These are phyloP conservation scores for Cyanoderma ruficeps DNA, from an alignment of 2,113 vertebrate genomes.

Conservation along the genomic window DNA sequence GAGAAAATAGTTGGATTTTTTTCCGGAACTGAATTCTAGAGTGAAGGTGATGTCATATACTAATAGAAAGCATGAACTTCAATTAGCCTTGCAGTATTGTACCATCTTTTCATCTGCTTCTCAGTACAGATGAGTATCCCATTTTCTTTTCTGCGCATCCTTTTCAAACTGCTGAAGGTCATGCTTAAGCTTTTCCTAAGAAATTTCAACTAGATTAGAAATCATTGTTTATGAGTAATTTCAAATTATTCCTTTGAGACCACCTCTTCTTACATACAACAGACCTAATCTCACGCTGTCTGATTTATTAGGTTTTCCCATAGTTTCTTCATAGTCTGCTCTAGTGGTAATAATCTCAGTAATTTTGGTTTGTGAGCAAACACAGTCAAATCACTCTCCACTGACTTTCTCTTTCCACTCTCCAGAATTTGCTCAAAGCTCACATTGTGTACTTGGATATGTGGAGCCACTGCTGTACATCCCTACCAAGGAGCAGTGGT, in stretches of 20 bases:
- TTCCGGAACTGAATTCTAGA: background rate
- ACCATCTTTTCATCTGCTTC: background rate
- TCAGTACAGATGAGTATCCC: background rate
- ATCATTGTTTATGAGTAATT: background rate
- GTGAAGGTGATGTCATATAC: background rate
- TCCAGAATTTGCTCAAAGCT: background rate
- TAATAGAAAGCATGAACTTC: background rate
- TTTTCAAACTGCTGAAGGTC: background rate
- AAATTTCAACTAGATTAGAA: background rate
- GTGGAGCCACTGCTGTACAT: background rate
- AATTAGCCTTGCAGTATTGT: background rate
- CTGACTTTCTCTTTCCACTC: background rate
- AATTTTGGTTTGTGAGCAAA: background rate
- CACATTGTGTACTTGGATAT: background rate
- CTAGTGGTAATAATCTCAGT: background rate
- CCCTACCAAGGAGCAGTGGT: background rate
- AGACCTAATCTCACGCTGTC: background rate
- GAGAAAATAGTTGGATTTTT: accelerated
- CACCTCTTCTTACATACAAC: background rate
- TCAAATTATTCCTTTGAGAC: background rate
- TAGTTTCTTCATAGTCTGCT: background rate
- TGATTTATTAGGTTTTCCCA: background rate
- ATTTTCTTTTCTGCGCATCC: background rate
- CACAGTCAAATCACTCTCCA: background rate
- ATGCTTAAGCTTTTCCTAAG: background rate